These are phyloP conservation scores for Bradypus variegatus DNA, from an alignment of 2,797 vertebrate species.

Conservation along the genomic window DNA sequence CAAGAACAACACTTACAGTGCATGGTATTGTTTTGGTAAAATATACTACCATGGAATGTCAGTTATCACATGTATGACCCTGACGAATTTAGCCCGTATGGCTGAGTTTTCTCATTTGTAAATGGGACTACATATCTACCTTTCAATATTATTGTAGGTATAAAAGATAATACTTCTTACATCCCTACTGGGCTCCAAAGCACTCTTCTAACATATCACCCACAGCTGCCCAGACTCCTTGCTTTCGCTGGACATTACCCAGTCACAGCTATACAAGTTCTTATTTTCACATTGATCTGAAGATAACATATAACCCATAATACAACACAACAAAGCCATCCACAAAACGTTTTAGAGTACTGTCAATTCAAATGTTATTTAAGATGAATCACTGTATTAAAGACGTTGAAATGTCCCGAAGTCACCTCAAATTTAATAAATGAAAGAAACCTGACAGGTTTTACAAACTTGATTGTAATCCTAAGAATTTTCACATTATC, in stretches of 20 bases:
- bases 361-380: background rate
- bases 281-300: background rate
- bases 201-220: background rate
- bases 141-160: background rate
- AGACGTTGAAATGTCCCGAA: slow-evolving; percentile 11
- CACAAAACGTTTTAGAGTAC: background rate
- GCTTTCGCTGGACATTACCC: background rate
- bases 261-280: background rate
- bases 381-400: background rate
- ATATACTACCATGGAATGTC: background rate
- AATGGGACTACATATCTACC: background rate
- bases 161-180: background rate
- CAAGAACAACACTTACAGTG: background rate
- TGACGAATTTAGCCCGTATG: background rate
- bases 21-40: background rate
- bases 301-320: background rate
- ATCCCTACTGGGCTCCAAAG: background rate
- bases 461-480: background rate
- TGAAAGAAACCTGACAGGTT: background rate
- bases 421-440: background rate
- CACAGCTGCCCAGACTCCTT: background rate
- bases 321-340: background rate
- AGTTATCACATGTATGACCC: background rate
- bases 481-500: background rate
- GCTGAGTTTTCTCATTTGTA: background rate